A percentile compares a stretch with the other conserved stretches of the same genome.
Evolutionary conservation across 2,888 invertebrate species (phyloP).

Genomic region (Stenotaenia linearis): DNA sequence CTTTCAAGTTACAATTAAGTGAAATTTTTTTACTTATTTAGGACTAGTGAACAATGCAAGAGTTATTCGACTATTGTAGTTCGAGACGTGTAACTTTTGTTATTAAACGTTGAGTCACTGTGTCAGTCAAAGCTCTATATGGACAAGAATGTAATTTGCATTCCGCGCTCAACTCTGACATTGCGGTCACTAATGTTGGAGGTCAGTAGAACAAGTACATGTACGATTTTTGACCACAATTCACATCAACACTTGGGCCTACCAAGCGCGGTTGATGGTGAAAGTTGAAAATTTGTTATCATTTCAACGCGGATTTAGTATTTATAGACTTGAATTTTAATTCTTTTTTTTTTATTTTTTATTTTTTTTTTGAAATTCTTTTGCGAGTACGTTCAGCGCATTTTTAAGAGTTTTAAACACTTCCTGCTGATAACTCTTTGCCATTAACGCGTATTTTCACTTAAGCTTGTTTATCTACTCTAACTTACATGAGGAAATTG

Average conservation of each 20-base stretch:
- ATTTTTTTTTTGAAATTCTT: neutral
- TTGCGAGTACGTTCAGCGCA: neutral
- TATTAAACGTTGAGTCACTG: neutral
- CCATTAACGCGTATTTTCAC: conserved; percentile 10
- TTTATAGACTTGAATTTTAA: neutral
- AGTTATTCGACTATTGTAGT: neutral
- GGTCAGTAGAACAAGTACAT: neutral
- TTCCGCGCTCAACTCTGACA: conserved; percentile 19
- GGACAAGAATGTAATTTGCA: conserved; percentile 17
- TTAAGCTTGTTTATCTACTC: neutral
- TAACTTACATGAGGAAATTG: neutral
- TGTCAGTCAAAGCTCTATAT: neutral
- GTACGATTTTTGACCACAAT: neutral
- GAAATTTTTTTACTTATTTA: neutral
- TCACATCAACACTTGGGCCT: neutral
- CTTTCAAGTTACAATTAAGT: neutral
- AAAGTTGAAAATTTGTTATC: neutral
- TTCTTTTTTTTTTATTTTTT: neutral
- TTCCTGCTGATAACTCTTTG: conserved; percentile 17
- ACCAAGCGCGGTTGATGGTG: neutral
- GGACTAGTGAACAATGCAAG: neutral
- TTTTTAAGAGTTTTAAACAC: neutral
- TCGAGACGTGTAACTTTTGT: neutral
- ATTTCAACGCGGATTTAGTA: neutral
- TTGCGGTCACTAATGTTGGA: conserved; percentile 8